Conservation (phyloP, 1,140 invertebrate species). For the Ditylenchus dipsaci region DNA sequence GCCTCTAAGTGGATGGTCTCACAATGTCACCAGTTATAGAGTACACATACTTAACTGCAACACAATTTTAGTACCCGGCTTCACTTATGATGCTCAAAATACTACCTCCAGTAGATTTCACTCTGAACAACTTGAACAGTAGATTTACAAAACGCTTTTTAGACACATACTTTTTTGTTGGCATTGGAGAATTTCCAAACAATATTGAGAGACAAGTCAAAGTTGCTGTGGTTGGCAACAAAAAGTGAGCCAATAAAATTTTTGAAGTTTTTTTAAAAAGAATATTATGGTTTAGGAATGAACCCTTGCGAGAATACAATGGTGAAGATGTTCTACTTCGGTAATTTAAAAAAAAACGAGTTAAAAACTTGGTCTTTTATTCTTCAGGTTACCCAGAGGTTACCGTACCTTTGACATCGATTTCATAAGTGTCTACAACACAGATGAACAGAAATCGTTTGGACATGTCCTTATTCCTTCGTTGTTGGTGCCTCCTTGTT, state of each 20-base stretch:
- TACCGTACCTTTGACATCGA: slow-evolving; percentile 54
- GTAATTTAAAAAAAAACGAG: no score
- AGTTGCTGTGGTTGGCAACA: slow-evolving; percentile 38
- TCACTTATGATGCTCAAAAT: slow-evolving; percentile 34
- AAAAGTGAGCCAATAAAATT: slow-evolving; percentile 12
- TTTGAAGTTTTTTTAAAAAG: neutral
- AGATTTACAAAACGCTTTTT: slow-evolving; percentile 9
- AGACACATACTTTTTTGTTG: slow-evolving; percentile 52
- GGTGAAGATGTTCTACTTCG: slow-evolving; percentile 48
- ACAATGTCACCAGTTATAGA: slow-evolving; percentile 49
- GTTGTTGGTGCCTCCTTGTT: slow-evolving; percentile 48
- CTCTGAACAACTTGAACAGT: neutral
- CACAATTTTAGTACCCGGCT: slow-evolving; percentile 50
- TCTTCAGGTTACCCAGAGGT: slow-evolving; percentile 19
- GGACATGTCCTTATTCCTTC: slow-evolving; percentile 46
- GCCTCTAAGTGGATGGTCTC: slow-evolving; percentile 40
- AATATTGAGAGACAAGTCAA: slow-evolving; percentile 50
- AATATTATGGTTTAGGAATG: slow-evolving; percentile 35
- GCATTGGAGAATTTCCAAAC: slow-evolving; percentile 49
- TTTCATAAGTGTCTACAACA: slow-evolving; percentile 50
- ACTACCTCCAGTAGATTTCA: slow-evolving; percentile 29
- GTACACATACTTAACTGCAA: slow-evolving; percentile 54
- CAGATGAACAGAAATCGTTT: slow-evolving; percentile 47
- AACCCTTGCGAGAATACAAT: slow-evolving; percentile 40
- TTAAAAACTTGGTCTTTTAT: no score